phyloP scores from a whole-genome alignment of 1,140 invertebrate genomes.

The Zaprionus kolodkinae region DNA sequence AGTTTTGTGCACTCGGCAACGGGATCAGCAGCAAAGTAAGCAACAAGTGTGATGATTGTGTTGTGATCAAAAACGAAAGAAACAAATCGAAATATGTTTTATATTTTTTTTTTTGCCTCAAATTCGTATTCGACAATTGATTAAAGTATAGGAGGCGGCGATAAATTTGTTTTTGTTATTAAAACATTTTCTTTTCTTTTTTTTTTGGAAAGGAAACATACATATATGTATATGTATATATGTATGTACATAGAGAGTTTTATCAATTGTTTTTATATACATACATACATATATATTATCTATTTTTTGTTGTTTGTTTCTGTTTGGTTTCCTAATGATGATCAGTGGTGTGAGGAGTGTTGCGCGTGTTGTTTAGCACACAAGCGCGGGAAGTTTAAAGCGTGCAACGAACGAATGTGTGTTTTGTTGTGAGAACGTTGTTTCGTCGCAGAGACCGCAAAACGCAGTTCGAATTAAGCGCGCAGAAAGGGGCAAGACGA shows the following conservation, averaged over 20 bases:
- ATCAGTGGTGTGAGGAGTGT: constrained; percentile 31
- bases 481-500: constrained; percentile 12
- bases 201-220: not conserved
- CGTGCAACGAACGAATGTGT: constrained; percentile 9
- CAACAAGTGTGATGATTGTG: constrained; percentile 29
- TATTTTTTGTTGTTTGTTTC: constrained; percentile 32
- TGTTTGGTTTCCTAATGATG: constrained; percentile 13
- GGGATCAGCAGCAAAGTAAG: constrained; percentile 44
- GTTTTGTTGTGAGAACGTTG: constrained; percentile 34
- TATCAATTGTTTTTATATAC: constrained; percentile 14
- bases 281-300: constrained; percentile 6
- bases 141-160: constrained; percentile 29
- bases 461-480: constrained; percentile 42
- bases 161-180: constrained; percentile 17
- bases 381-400: constrained; percentile 42
- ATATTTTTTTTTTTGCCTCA: constrained; percentile 8
- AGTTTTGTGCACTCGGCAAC: constrained; percentile 43
- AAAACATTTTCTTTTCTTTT: constrained; percentile 3
- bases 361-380: constrained; percentile 29
- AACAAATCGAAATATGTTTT: not conserved
- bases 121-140: constrained; percentile 11
- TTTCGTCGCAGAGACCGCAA: not conserved
- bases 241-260: not conserved
- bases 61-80: constrained; percentile 16
- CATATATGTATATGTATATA: not conserved